A percentile compares a stretch with the other conserved stretches of the same genome.
These are phyloP conservation scores for Melanaphis sacchari DNA, from an alignment of 1,140 invertebrate genomes.

Conservation along the genomic window DNA sequence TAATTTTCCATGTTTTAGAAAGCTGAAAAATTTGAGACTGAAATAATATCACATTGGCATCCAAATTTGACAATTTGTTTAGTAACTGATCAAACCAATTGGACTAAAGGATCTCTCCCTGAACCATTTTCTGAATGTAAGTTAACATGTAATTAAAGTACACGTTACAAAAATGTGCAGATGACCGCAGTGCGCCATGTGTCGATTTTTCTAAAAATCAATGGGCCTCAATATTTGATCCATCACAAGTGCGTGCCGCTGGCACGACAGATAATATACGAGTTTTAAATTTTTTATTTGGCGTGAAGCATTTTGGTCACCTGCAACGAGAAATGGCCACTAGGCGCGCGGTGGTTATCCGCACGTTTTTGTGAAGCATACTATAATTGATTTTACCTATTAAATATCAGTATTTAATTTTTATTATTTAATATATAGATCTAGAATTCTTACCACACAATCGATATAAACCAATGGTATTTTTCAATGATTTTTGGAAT, in stretches of 20 bases:
- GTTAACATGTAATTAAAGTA: constrained; percentile 50
- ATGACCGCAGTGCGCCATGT: too few species aligned
- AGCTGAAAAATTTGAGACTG: constrained; percentile 80
- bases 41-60: constrained; percentile 98
- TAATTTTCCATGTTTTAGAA: constrained; percentile 67
- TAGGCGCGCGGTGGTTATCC: too few species aligned
- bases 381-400: neutral
- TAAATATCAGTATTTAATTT: neutral
- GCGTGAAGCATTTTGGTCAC: too few species aligned
- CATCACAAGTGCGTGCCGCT: too few species aligned
- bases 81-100: constrained; percentile 92
- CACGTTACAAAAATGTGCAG: too few species aligned
- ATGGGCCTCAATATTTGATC: too few species aligned
- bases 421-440: constrained; percentile 66
- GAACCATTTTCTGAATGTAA: constrained; percentile 89
- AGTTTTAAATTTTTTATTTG: too few species aligned
- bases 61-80: constrained; percentile 97
- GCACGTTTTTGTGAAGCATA: too few species aligned
- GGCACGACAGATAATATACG: too few species aligned
- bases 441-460: constrained; percentile 87
- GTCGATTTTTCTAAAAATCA: too few species aligned
- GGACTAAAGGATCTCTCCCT: constrained; percentile 88
- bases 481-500: constrained; percentile 99
- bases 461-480: constrained; percentile 94
- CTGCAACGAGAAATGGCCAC: too few species aligned